These are phyloP conservation scores for Hippopotamus amphibius DNA, from an alignment of 2,113 vertebrate species.

Conservation along the genomic window DNA sequence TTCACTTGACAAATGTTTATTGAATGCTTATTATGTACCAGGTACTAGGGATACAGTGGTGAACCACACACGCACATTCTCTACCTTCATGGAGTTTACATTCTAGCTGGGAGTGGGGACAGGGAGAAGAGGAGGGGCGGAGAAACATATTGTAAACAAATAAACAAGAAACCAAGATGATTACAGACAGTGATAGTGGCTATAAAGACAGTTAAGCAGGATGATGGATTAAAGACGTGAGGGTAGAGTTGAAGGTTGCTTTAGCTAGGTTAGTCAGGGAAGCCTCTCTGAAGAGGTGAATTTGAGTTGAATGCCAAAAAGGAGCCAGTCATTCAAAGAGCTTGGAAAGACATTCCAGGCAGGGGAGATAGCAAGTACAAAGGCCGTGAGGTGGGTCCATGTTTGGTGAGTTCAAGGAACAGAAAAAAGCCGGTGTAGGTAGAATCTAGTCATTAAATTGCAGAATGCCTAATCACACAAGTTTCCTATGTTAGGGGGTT, in stretches of 20 bases:
- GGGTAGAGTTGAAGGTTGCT: neutral
- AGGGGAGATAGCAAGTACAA: neutral
- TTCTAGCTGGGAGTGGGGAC: neutral
- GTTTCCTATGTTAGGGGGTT: neutral
- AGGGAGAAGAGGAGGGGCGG: neutral
- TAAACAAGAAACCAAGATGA: neutral
- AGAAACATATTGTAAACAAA: neutral
- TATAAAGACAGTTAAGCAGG: neutral
- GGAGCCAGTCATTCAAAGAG: neutral
- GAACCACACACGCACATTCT: neutral
- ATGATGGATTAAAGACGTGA: neutral
- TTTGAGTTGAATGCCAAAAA: slow-evolving; percentile 19
- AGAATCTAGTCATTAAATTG: neutral
- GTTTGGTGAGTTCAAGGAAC: neutral
- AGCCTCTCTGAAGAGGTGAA: neutral
- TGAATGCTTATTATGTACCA: neutral
- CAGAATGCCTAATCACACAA: neutral
- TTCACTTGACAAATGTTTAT: neutral
- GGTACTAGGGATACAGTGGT: neutral
- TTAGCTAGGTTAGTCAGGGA: neutral
- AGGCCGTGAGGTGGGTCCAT: neutral
- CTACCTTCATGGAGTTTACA: neutral
- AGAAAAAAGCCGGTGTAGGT: neutral
- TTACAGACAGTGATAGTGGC: neutral
- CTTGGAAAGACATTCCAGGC: slow-evolving; percentile 31